Evolutionary conservation across 2,888 invertebrate genomes (phyloP), one percentile per base, ranked within the genome.

Genomic region (Cephus rjabovi): DNA sequence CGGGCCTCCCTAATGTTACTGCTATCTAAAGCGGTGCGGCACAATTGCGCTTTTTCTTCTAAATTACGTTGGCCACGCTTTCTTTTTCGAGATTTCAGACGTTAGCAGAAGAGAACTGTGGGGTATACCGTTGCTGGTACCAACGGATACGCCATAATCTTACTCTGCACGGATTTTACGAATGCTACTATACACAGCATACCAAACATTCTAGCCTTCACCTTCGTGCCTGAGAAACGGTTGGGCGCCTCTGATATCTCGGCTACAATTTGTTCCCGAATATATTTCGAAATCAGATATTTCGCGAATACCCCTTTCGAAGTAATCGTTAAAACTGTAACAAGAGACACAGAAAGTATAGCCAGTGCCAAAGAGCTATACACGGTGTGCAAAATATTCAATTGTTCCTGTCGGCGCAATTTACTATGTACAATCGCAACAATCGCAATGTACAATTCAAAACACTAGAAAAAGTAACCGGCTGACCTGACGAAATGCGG

Each of bases 401-500:
- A 56, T 56, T 56, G 23, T 56, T 56, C 23, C 56, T 56, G 56
- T 56, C 56, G 23, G 56, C 23, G 9, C 56, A 56, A 56, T 23
- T 56, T 56, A 23, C 23, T 9, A 56, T 9, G 23, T 23, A 9
- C 23, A 23, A 56, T 56, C 15, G 56, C 23, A 56, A 56, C 56
- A 56, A 56, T 56, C 23, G 56, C 56, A 56, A 23, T 56, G 56
- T 56, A 15, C 56, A 15, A 23, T 56, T 56, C 23, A 9, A 23
- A 56, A 23, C 23, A 56, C 56, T 23, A 9, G 71, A 79, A 77
- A 81, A 83, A 79, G 74, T 79, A 75, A 77, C 71, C 74, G 76
- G 82, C 81, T 81, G 81, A 84, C 85, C 83, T 79, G 83, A 85
- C 85, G 86, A 86, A 84, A 86, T 83, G 83, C 84, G 85, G 84